These are phyloP conservation scores for Pocota personata DNA, from an alignment of 2,888 invertebrate species.

Conservation along the genomic window DNA sequence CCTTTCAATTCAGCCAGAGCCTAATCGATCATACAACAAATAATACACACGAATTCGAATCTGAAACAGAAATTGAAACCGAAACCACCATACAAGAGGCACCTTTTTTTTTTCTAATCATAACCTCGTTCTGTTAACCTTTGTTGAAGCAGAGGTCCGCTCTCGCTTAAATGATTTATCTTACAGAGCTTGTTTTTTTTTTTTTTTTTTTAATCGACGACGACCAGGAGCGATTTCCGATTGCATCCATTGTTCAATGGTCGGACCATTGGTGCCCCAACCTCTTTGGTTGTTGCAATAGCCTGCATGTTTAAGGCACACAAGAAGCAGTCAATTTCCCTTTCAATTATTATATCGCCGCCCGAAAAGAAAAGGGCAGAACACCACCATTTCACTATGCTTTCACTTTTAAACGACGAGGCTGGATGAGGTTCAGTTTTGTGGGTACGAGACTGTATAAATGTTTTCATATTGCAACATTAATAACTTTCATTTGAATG, in stretches of 20 bases:
- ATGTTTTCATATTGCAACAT: slow-evolving; percentile 6
- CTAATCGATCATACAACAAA: slow-evolving; percentile 46
- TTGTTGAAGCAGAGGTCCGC: not conserved
- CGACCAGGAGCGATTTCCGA: slow-evolving; percentile 55
- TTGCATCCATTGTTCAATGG: slow-evolving; percentile 52
- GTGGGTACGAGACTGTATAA: not conserved
- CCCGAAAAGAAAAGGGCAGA: slow-evolving; percentile 18
- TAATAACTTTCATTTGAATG: slow-evolving; percentile 27
- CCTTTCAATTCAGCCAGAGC: slow-evolving; percentile 13
- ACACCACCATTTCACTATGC: slow-evolving; percentile 22
- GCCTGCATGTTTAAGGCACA: slow-evolving; percentile 2
- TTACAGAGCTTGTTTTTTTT: not conserved
- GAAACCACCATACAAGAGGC: not conserved
- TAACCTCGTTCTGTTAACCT: slow-evolving; percentile 17
- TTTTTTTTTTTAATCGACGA: slow-evolving; percentile 1
- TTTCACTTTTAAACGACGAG: slow-evolving; percentile 42
- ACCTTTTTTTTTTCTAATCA: slow-evolving; percentile 13
- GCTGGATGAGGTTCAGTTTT: not conserved
- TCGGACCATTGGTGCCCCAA: not conserved
- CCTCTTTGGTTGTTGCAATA: slow-evolving; percentile 16
- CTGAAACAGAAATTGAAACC: slow-evolving; percentile 21
- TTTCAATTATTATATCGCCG: slow-evolving; percentile 20
- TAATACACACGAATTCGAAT: slow-evolving; percentile 11
- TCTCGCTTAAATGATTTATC: slow-evolving; percentile 27
- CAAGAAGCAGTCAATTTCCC: slow-evolving; percentile 27